These are phyloP conservation scores for Microtus oregoni DNA, from an alignment of 2,113 vertebrate genomes.

Conservation along the genomic window DNA sequence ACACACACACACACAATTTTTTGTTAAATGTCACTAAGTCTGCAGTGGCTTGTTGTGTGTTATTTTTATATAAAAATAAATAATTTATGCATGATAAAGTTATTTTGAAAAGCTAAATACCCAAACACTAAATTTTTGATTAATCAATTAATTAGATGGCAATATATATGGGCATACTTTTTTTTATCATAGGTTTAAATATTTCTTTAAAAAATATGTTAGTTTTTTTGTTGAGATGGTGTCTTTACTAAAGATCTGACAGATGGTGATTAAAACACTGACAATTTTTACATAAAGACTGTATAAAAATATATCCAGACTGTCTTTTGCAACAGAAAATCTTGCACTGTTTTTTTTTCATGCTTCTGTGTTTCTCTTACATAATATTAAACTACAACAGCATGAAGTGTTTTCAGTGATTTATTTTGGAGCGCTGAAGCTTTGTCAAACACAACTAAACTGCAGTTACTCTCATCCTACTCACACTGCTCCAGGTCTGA, in stretches of 20 bases:
- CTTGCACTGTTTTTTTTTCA: not conserved
- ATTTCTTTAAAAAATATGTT: not conserved
- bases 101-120: not conserved
- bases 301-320: not conserved
- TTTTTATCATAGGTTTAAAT: not conserved
- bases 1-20: not conserved
- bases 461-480: not conserved
- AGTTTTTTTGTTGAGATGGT: not conserved
- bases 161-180: not conserved
- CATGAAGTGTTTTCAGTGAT: not conserved
- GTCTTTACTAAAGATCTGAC: not conserved
- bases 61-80: not conserved
- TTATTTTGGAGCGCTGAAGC: slow-evolving; percentile 12
- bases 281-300: not conserved
- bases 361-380: not conserved
- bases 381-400: not conserved
- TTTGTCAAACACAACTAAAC: slow-evolving; percentile 9
- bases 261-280: not conserved
- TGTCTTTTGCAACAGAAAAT: not conserved
- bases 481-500: not conserved
- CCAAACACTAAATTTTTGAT: not conserved
- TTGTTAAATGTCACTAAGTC: not conserved
- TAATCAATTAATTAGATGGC: not conserved
- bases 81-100: not conserved
- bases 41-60: not conserved